phyloP scores from a whole-genome alignment of 1,140 invertebrate species.

The Lerema accius region DNA sequence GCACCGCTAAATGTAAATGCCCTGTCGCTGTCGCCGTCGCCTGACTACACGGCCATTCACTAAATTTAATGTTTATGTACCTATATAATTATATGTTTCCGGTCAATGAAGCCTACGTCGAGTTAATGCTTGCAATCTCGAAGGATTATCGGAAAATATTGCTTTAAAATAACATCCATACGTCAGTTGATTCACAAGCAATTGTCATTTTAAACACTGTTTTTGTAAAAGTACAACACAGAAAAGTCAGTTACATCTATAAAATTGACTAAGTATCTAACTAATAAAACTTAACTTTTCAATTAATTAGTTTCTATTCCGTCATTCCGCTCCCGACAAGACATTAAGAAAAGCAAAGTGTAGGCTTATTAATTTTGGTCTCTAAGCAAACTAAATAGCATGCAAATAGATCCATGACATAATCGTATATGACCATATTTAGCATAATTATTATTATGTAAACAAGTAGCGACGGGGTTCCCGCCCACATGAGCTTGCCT shows the following conservation, averaged over 20 bases:
- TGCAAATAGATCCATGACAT: slow-evolving; percentile 25
- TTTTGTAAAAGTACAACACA: too few relatives aligned
- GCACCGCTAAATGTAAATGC: slow-evolving; percentile 21
- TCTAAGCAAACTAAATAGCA: not conserved
- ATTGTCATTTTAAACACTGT: too few relatives aligned
- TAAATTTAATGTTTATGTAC: slow-evolving; percentile 14
- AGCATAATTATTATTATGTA: slow-evolving; percentile 12
- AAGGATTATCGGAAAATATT: not conserved
- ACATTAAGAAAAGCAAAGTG: not conserved
- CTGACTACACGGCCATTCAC: slow-evolving; percentile 12
- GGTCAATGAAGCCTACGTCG: not conserved
- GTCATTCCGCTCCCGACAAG: too few relatives aligned
- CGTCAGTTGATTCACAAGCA: too few relatives aligned
- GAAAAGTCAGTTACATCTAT: too few relatives aligned
- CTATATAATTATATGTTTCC: slow-evolving; percentile 4
- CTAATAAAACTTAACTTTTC: too few relatives aligned
- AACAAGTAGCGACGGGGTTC: slow-evolving; percentile 37
- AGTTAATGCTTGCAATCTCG: not conserved
- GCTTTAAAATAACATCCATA: not conserved
- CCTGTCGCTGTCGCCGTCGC: not conserved
- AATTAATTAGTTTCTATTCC: too few relatives aligned
- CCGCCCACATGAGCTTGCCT: slow-evolving; percentile 32
- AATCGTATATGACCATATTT: slow-evolving; percentile 23
- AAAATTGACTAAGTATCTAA: too few relatives aligned
- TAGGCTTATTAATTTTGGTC: too few relatives aligned